phyloP scores from a whole-genome alignment of 2,797 vertebrate species.

The Galago senegalensis region DNA sequence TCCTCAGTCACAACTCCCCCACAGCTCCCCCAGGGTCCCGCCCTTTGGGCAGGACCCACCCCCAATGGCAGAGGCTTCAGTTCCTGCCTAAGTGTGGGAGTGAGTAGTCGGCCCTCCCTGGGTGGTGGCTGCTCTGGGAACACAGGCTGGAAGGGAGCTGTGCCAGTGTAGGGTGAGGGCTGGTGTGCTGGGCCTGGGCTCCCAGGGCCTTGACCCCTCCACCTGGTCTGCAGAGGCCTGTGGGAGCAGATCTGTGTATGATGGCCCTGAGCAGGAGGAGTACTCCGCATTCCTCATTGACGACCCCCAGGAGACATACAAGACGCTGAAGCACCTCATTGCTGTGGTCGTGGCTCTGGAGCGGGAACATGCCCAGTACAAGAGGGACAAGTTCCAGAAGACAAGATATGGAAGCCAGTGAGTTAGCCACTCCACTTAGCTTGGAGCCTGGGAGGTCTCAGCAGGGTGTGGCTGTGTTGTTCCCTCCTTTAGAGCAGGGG shows the following conservation, averaged over 20 bases:
- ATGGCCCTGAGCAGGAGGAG: constrained; percentile 97
- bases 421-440: constrained; percentile 84
- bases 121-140: not conserved
- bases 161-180: no score
- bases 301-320: constrained; percentile 98
- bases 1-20: not conserved
- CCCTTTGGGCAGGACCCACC: not conserved
- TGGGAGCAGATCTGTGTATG: constrained; percentile 98
- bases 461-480: not conserved
- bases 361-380: constrained; percentile 97
- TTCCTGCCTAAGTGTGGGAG: not conserved
- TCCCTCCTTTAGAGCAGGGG: not conserved
- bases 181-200: accelerated
- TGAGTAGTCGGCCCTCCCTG: not conserved
- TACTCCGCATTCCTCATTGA: constrained; percentile 98
- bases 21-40: not conserved
- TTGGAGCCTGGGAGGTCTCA: no score
- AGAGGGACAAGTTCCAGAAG: constrained; percentile 98
- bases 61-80: not conserved
- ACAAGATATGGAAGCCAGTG: constrained; percentile 99
- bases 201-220: not conserved
- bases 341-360: constrained; percentile 94
- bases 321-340: constrained; percentile 95
- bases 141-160: no score
- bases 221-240: constrained; percentile 94